Evolutionary conservation across 2,113 vertebrate species (phyloP), one percentile per base, ranked within the genome.

Genomic region (Scomber scombrus): DNA sequence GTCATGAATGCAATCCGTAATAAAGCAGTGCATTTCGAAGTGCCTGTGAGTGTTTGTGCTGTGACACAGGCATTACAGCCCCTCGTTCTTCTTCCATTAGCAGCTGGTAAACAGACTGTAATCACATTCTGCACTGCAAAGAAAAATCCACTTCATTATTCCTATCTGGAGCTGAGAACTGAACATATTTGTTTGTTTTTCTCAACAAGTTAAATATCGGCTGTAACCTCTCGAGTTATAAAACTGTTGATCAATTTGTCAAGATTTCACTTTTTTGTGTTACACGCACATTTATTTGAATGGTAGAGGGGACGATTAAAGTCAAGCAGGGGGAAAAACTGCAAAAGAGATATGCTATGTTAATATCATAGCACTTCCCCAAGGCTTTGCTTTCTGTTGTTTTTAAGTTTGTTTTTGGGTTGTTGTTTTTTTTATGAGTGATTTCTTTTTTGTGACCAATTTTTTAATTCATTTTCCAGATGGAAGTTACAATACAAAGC

Each of bases 51-150:
- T 77, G 75, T 91, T 92, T 89, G 71, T 75, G 71, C 50, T 78
- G 68, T 71, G 71, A 88, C 82, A 83, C 52, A 34, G 50, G 51
- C 75, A 58, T 81, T 77, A 67, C 67, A 83, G 34, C 76, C 56
- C 54, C 34, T 76, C 79, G 72, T 86, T 84, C 65, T 31, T 78
- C 81, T 71, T 90, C 71, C 83, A 92, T 89, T 83, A 89, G 89
- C 81, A 67, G 58, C 70, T 66, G 57, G 73, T 88, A 90, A 92
- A 83, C 74, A 81, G 31, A 54, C 63, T 61, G 77, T 89, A 87
- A 91, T 90, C 75, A 87, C 43, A 49, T 86, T 71, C 52, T 23
- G 78, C 80, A 75, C 62, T 64, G 76, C 57, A 74, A 56, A 77
- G 40, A 71, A 82, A 72, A 82, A 79, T 67, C 81, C 63, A 84